Conservation (phyloP, 2,797 vertebrate species). For the Bradypus variegatus region DNA sequence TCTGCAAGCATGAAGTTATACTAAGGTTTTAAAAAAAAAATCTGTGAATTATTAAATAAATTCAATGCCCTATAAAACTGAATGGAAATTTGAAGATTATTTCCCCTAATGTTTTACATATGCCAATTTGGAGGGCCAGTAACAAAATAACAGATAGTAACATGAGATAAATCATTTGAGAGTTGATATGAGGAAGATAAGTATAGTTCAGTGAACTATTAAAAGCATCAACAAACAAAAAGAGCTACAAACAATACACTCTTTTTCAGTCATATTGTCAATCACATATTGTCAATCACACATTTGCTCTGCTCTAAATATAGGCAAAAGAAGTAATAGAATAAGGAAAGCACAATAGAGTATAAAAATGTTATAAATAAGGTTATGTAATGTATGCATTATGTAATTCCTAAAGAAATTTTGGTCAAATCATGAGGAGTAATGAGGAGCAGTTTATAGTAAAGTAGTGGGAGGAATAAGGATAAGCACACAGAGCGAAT, state of each 20-base stretch:
- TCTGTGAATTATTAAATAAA: background rate
- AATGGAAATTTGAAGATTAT: background rate
- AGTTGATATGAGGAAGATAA: slow-evolving; percentile 28
- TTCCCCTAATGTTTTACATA: background rate
- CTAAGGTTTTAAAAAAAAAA: background rate
- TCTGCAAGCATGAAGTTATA: background rate
- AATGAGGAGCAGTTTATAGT: background rate
- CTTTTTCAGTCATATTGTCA: background rate
- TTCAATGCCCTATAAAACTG: background rate
- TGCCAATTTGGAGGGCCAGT: background rate
- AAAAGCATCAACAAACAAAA: background rate
- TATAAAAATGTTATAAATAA: slow-evolving; percentile 7
- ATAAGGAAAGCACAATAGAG: background rate
- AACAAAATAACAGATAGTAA: slow-evolving; percentile 43
- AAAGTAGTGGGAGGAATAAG: background rate
- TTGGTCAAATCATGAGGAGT: background rate
- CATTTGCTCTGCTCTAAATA: background rate
- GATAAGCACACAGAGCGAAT: background rate
- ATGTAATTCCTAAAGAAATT: slow-evolving; percentile 4
- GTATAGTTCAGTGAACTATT: slow-evolving; percentile 24
- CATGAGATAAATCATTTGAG: slow-evolving; percentile 35
- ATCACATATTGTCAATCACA: background rate
- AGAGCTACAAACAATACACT: background rate
- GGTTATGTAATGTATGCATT: background rate
- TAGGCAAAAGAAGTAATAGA: background rate